Conservation (phyloP, 2,113 vertebrate genomes). For the Dendrocopos noguchii region DNA sequence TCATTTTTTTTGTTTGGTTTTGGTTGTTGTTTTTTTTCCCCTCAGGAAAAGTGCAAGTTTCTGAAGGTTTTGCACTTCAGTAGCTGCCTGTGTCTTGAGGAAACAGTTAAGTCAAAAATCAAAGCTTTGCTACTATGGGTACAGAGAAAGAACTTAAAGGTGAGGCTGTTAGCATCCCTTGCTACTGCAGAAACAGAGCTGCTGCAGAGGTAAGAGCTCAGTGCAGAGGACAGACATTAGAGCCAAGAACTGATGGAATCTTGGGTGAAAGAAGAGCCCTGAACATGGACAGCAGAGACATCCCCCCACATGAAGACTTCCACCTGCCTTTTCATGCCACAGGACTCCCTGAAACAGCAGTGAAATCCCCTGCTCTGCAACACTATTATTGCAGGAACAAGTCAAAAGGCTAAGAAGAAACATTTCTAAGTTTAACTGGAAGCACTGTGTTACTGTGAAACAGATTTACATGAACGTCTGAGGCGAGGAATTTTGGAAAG, state of each 20-base stretch:
- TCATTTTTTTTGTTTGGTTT: no score
- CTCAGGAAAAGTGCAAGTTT: neutral
- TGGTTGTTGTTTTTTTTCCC: neutral
- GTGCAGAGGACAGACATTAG: neutral
- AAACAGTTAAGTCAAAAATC: neutral
- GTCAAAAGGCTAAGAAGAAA: conserved; percentile 3
- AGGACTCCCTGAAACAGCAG: neutral
- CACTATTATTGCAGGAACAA: neutral
- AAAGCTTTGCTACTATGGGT: neutral
- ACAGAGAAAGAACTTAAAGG: neutral
- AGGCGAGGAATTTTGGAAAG: neutral
- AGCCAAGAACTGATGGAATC: neutral
- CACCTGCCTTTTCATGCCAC: neutral
- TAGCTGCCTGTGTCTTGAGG: neutral
- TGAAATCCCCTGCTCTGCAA: neutral
- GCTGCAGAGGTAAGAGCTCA: neutral
- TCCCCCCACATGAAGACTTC: neutral
- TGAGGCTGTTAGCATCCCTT: neutral
- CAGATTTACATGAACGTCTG: neutral
- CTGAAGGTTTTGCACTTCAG: neutral
- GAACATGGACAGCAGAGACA: neutral
- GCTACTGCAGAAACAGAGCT: neutral
- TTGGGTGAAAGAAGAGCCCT: neutral
- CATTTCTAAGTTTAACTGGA: neutral
- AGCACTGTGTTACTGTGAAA: neutral